A percentile compares a stretch with the other conserved stretches of the same genome.
Conservation (phyloP, 92 coral and sea anemone genomes). For the Virgularia gustaviana region DNA sequence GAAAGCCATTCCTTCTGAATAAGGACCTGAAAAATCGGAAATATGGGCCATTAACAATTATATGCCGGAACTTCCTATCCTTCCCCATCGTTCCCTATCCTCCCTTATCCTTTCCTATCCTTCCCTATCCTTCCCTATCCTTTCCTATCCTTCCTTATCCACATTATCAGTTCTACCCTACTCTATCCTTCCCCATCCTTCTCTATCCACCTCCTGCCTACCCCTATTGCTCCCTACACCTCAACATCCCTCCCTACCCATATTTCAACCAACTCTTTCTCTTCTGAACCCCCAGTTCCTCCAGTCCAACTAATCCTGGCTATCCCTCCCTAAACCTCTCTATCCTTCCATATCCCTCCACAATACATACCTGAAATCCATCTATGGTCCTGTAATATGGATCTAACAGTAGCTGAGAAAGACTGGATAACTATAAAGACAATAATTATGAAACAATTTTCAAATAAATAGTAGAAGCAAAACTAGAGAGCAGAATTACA, state of each 20-base stretch:
- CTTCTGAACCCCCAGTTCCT: too few species aligned
- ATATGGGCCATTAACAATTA: neutral
- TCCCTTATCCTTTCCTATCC: neutral
- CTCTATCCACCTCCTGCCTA: too few species aligned
- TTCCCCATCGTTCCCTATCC: neutral
- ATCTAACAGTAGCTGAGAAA: constrained; percentile 82
- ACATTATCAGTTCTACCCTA: too few species aligned
- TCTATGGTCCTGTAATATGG: constrained; percentile 84
- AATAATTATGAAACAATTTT: neutral
- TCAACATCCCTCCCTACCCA: too few species aligned
- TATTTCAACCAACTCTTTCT: too few species aligned
- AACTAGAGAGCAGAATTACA: neutral
- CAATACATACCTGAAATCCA: constrained; percentile 81
- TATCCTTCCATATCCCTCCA: too few species aligned
- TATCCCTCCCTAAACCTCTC: too few species aligned
- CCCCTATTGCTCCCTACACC: too few species aligned
- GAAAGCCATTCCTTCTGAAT: constrained; percentile 98
- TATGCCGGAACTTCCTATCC: neutral
- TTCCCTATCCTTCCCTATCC: neutral
- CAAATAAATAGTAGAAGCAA: neutral
- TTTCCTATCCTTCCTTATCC: too few species aligned
- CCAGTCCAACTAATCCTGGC: too few species aligned
- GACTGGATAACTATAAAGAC: constrained; percentile 70
- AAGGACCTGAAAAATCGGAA: constrained; percentile 57
- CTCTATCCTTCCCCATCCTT: too few species aligned